Conservation (phyloP, 1,140 invertebrate genomes). For the Orchestia grillus region DNA sequence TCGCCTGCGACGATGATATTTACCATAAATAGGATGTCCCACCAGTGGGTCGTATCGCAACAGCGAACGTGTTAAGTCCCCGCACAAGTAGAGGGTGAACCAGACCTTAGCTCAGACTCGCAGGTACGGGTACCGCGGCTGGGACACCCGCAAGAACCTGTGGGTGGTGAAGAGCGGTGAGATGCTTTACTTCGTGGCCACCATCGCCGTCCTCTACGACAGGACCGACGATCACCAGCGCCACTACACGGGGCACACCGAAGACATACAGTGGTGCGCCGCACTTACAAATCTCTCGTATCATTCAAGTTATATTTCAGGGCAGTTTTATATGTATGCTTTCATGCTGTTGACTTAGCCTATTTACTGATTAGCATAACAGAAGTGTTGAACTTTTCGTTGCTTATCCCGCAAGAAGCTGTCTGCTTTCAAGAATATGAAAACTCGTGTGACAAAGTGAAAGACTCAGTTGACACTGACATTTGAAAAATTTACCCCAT, state of each 20-base stretch:
- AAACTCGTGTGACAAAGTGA: too few species aligned
- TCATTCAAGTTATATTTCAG: too few species aligned
- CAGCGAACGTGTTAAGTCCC: neutral
- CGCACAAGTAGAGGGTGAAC: neutral
- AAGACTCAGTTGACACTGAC: too few species aligned
- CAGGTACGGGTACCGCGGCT: constrained; percentile 92
- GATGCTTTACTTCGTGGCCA: constrained; percentile 91
- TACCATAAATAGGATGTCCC: neutral
- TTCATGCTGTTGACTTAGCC: too few species aligned
- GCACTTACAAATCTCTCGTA: neutral
- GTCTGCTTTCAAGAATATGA: too few species aligned
- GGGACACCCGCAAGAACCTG: constrained; percentile 87
- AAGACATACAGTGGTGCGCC: constrained; percentile 84
- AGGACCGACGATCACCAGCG: constrained; percentile 89
- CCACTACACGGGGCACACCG: constrained; percentile 93
- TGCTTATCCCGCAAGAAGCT: too few species aligned
- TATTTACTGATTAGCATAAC: too few species aligned
- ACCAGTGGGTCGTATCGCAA: neutral
- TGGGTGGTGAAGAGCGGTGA: constrained; percentile 93
- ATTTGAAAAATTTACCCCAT: too few species aligned
- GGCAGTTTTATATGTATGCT: too few species aligned
- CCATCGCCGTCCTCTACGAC: constrained; percentile 92
- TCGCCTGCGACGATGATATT: too few species aligned
- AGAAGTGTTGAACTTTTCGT: too few species aligned
- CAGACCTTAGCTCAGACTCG: neutral